Evolutionary conservation across 2,797 vertebrate species (phyloP).

Genomic region (Euthynnus affinis): DNA sequence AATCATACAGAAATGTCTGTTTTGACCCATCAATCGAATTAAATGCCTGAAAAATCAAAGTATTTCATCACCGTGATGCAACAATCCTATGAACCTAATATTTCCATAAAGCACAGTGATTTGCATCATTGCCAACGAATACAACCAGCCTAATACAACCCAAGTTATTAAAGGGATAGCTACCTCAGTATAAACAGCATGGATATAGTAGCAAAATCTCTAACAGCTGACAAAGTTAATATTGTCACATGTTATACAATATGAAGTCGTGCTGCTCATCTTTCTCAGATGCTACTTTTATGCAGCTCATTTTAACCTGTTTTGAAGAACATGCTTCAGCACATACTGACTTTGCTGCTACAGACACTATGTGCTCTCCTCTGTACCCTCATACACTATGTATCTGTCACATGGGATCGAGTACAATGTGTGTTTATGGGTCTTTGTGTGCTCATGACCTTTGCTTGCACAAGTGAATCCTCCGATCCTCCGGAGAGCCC

Average conservation of each 20-base stretch:
- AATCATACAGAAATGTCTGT: no score
- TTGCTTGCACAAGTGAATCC: conserved; percentile 43
- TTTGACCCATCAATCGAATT: background rate
- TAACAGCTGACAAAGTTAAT: no score
- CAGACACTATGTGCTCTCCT: background rate
- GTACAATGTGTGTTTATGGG: conserved; percentile 11
- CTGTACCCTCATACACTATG: background rate
- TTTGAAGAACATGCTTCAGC: background rate
- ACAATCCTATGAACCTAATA: background rate
- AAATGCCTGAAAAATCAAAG: background rate
- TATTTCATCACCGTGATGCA: background rate
- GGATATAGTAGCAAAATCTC: no score
- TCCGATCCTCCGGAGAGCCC: conserved; percentile 9
- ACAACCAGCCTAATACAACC: background rate
- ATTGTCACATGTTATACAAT: no score
- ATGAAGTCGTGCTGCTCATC: no score
- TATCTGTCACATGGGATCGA: conserved; percentile 27
- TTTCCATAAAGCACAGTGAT: background rate
- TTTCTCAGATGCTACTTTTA: background rate
- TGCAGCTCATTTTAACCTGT: background rate
- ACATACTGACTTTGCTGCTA: background rate
- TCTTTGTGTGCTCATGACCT: conserved; percentile 41
- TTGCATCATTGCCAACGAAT: background rate
- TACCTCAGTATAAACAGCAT: no score
- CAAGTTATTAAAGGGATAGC: background rate